Base-by-base conservation (phyloP, 2,888 invertebrate genomes). In the Leistus spinibarbis region DNA sequence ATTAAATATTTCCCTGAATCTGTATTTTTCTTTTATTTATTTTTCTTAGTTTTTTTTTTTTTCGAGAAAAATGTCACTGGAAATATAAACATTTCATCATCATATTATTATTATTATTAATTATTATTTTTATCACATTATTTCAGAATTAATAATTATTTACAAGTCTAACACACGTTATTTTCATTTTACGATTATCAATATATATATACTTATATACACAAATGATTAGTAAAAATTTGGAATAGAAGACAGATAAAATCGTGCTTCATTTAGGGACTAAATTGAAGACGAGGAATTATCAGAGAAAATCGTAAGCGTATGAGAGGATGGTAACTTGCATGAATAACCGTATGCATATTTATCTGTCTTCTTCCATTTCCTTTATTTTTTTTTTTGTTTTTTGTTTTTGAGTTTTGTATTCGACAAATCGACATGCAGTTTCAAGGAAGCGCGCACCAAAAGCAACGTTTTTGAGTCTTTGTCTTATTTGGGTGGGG, bases 101-200 rank as follows among this genome's bases (percentile, higher is more conserved):
- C 40, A 40, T 40, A 40, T 40, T 40, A 40, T 40, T 40, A 40
- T 40, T 40, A 40, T 40, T 75, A 74, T 76, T 78, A 78, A 79
- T 78, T 78, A 79, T 78, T 78, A 77, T 78, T 79, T 78, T 78
- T 78, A 76, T 77, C 78, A 79, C 78, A 79, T 79, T 72, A 74
- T 74, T 74, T 74, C 74, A 74, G 62, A 69, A 64, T 77, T 78
- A 76, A 78, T 77, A 78, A 76, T 71, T 79, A 79, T 78, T 77
- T 79, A 79, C 78, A 79, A 60, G 76, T 77, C 69, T 72, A 78
- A 71, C 64, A 71, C 64, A 76, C 64, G 62, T 75, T 77, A 70
- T 69, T 69, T 74, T 76, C 57, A 57, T 68, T 62, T 73, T 63
- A 56, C 56, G 65, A 17, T 9, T 63, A 60, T 54, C 40, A 10